Evolutionary conservation across 2,113 vertebrate genomes (phyloP), one percentile per base, ranked within the genome.

Genomic region (Rhabdornis inornatus): DNA sequence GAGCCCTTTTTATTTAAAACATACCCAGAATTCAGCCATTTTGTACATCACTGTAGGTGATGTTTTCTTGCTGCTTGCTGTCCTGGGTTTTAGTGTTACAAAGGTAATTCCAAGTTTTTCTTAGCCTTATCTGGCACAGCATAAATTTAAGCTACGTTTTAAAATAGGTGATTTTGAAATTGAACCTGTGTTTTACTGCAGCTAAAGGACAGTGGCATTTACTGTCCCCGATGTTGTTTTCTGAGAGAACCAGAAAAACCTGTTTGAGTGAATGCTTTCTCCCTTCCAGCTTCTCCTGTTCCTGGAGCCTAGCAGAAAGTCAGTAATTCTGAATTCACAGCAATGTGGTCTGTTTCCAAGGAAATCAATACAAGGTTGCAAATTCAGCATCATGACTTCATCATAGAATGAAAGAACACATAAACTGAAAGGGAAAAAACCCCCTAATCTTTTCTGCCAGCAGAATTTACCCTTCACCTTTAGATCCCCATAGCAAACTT

Each of bases 351-450:
- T 83, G 87, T 96, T 96, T 85, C 85, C 88, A 85, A 22, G 5
- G 71, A 90, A 96, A 88, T 95, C 64, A 79, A 53, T 52, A 30
- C 2, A 16, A 79, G 61, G 28, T 61, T 85, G 63, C 75, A 94
- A 85, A 94, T 95, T 85, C 91, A 93, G 85, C 68, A 76, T 72
- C 57, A 10, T 95, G 92, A 96, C 87, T 90, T 93, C 78, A 87
- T 45, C 12, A 4, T 2, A 35, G 70, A 71, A 25, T 35, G n/a
- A 66, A 89, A 40, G n/a, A 85, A 76, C 57, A 65, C 6, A 30
- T 3, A 76, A 92, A 83, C 49, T 69, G 70, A 16, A 60, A 83
- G 59, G 35, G n/a, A 11, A 44, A 78, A 44, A 24, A 27, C 4
- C 15, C 7, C 7, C 12, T 15, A 3, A n/a, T 80, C 18, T n/a